Percentiles rank a stretch among this genome's conserved stretches.
Evolutionary conservation across 2,888 invertebrate species (phyloP).

Genomic region (Embidobia sp.): DNA sequence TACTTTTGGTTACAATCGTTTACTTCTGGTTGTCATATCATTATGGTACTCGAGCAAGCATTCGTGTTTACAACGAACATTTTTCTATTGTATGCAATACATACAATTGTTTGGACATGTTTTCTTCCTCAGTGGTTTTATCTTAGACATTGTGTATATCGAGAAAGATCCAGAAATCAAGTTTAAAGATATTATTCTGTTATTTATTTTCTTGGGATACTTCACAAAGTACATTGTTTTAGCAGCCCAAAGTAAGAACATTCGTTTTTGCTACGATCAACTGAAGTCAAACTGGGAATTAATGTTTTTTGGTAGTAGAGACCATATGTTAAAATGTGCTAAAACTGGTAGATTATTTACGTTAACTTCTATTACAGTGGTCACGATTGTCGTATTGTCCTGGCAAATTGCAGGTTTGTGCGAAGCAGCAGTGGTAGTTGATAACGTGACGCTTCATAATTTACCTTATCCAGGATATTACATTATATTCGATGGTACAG

Average conservation of each 20-base stretch:
- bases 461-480: slow-evolving; percentile 19
- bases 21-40: too few species aligned
- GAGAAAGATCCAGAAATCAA: too few species aligned
- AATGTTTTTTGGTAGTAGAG: not conserved
- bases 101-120: too few species aligned
- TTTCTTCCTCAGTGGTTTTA: too few species aligned
- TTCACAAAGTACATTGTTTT: not conserved
- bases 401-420: slow-evolving; percentile 16
- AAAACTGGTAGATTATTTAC: not conserved
- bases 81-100: too few species aligned
- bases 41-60: too few species aligned
- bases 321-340: not conserved
- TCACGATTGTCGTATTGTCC: not conserved
- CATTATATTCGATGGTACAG: not conserved
- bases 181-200: too few species aligned
- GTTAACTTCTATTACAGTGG: not conserved
- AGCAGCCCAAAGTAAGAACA: not conserved
- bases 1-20: too few species aligned
- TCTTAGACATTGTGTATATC: too few species aligned
- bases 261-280: not conserved
- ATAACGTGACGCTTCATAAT: slow-evolving; percentile 13
- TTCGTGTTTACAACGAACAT: too few species aligned
- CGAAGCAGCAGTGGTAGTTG: not conserved
- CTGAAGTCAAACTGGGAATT: not conserved
- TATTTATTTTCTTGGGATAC: too few species aligned